Evolutionary conservation across 2,797 vertebrate genomes (phyloP), one percentile per base, ranked within the genome.

Genomic region (Eurystomus glaucurus): DNA sequence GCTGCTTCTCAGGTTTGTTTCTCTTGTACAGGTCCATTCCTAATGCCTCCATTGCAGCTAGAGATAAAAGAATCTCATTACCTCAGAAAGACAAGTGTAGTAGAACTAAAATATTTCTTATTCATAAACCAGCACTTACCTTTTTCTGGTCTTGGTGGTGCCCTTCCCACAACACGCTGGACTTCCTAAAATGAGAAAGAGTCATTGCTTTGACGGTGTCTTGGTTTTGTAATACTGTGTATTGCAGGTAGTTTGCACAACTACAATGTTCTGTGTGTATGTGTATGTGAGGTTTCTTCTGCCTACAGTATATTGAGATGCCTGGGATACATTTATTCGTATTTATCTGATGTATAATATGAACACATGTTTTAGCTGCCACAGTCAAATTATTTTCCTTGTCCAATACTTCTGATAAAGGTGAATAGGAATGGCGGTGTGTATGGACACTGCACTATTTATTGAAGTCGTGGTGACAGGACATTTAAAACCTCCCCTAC

Each of bases 131-230:
- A 72, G 18, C 10, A 50, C 86, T 94, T 97, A 98, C 98, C 97
- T 98, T 98, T 98, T 51, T 98, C 98, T 92, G 97, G 97, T 92
- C 94, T 96, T 88, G 97, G 94, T 22, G 91, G 72, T 1, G 81
- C 86, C 75, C 97, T 98, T 70, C 96, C 98, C 52, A 96, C 94
- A 48, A 98, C 96, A 80, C 96, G 97, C 9, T 98, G 98, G 45
- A 98, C 95, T 93, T 98, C 98, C 98, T 98, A 90, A 95, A 98
- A 98, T 29, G 50, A 96, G 83, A 97, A 89, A 89, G 8, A 92
- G 60, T 12, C 33, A 55, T 65, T 81, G 29, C 31, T 93, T 84
- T 76, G 71, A 64, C 37, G 35, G 20, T 68, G 28, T 29, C 31
- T 70, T 66, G 83, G 26, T 70, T 94, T 77, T 39, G 9, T 64